Evolutionary conservation across 2,113 vertebrate genomes (phyloP).

Genomic region (Dipodomys merriami): DNA sequence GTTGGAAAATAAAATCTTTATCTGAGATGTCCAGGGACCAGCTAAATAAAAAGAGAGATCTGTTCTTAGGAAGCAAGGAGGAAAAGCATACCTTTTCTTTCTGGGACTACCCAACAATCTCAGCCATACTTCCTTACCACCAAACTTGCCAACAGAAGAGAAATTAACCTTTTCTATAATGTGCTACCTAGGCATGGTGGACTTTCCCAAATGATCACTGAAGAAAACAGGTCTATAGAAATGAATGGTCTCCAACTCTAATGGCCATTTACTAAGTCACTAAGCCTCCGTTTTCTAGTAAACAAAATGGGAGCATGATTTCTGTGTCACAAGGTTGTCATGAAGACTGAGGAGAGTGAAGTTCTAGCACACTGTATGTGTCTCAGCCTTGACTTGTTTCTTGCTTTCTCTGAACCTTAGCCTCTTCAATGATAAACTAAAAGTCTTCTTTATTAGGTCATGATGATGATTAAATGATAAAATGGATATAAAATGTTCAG

Average conservation of each 20-base stretch:
- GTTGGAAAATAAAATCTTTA: not conserved
- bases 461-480: not conserved
- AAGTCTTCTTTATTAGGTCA: not conserved
- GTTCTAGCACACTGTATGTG: not conserved
- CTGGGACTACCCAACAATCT: not conserved
- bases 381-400: not conserved
- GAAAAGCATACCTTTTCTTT: not conserved
- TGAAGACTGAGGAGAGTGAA: not conserved
- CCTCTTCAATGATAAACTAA: not conserved
- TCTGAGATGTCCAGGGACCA: not conserved
- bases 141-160: not conserved
- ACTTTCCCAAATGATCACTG: not conserved
- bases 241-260: not conserved
- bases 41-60: not conserved
- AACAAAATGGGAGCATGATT: not conserved
- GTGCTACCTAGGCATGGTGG: too few species aligned
- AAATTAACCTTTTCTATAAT: slow-evolving; percentile 17
- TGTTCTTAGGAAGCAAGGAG: not conserved
- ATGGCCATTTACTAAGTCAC: not conserved
- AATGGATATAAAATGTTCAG: not conserved
- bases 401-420: not conserved
- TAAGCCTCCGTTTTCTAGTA: not conserved
- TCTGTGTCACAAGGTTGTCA: not conserved
- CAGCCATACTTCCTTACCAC: not conserved
- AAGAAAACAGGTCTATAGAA: not conserved